phyloP scores from a whole-genome alignment of 2,113 vertebrate genomes.

The Rana temporaria region DNA sequence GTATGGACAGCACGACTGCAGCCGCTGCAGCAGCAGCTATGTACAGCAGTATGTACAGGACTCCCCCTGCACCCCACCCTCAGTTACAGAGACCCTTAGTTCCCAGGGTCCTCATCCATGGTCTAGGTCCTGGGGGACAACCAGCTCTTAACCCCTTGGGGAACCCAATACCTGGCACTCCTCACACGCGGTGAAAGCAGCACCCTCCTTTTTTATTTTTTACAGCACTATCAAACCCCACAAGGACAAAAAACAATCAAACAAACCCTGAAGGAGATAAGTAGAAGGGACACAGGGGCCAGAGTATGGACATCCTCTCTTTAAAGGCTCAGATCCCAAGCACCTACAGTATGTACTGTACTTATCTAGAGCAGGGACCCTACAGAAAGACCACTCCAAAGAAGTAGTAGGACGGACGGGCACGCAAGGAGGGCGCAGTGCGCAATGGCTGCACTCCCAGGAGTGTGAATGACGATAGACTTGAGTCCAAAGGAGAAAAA shows the following conservation, averaged over 20 bases:
- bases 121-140: slow-evolving; percentile 93
- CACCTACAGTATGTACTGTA: slow-evolving; percentile 64
- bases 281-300: slow-evolving; percentile 21
- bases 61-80: slow-evolving; percentile 91
- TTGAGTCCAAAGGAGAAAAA: slow-evolving; percentile 75
- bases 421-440: slow-evolving; percentile 64
- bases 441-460: background rate
- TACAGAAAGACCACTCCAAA: slow-evolving; percentile 58
- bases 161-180: slow-evolving; percentile 86
- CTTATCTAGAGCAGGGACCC: slow-evolving; percentile 66
- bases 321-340: slow-evolving; percentile 55
- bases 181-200: slow-evolving; percentile 85
- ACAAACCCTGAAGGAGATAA: slow-evolving; percentile 62
- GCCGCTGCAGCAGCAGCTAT: slow-evolving; percentile 95
- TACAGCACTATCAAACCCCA: slow-evolving; percentile 61
- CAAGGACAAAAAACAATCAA: slow-evolving; percentile 63
- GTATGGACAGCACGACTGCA: slow-evolving; percentile 94
- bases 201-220: background rate
- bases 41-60: slow-evolving; percentile 99
- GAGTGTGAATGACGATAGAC: slow-evolving; percentile 8
- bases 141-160: slow-evolving; percentile 91
- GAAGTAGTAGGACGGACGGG: slow-evolving; percentile 47
- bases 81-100: slow-evolving; percentile 94
- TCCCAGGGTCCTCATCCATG: slow-evolving; percentile 95
- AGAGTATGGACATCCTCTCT: slow-evolving; percentile 2